Evolutionary conservation across 1,140 invertebrate species (phyloP), one percentile per base, ranked within the genome.

Genomic region (Zeugodacus cucurbitae): DNA sequence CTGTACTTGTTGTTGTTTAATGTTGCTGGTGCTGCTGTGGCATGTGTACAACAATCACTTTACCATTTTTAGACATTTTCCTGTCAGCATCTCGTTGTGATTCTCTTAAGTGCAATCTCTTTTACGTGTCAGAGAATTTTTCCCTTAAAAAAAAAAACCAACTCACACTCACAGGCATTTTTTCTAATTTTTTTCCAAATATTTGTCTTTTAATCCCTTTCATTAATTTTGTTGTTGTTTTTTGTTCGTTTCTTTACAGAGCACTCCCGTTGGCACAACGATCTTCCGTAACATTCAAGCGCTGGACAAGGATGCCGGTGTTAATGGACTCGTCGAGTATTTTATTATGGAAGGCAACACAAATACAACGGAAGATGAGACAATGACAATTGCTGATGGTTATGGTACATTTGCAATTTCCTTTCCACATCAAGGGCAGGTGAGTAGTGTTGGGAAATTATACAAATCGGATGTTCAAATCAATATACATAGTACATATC

Each of bases 321-420:
- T 97, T 41, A 98, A 98, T 91, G 97, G 97, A 67, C 94, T 98
- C 20, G 95, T 98, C 0, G 97, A 98, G 91, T 98, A 98, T 91
- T 96, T 95, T 87, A 95, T 97, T 89, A 89, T 96, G 91, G 94
- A 96, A 94, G 94, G 95, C 34, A 94, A 94, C 88, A 94, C 95
- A 89, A 94, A 93, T 70, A 90, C 91, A 74, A 95, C 95, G 29
- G 95, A 95, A 86, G 95, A 94, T 90, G 95, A 96, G 59, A 95
- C 96, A 87, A 94, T 96, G 64, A 95, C 94, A 41, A 95, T 94
- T n/a, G 96, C 95, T 8, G 97, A 98, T 93, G 97, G 97, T 26
- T 97, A 96, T 92, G 96, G 96, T 29, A 96, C 95, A 90, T 98
- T 98, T 93, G 95, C 96, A 88, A 98, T 98, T 93, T 97, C 97